Evolutionary conservation across 2,888 invertebrate species (phyloP).

Genomic region (Stenoptilia bipunctidactyla): DNA sequence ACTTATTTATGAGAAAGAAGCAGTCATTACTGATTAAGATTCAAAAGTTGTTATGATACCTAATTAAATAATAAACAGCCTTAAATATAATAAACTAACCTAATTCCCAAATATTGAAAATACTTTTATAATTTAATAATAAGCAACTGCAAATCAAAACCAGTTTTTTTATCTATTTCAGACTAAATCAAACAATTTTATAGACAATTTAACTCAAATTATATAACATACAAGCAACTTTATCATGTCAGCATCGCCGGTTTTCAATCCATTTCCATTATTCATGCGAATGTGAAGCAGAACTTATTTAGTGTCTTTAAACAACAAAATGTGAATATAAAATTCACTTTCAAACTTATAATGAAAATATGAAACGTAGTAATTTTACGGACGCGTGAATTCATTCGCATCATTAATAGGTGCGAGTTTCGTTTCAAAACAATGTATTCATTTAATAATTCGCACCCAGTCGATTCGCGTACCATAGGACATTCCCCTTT

Average conservation of each 20-base stretch:
- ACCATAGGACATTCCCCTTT: slow-evolving; percentile 23
- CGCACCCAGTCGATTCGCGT: slow-evolving; percentile 30
- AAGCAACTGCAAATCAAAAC: too few species aligned
- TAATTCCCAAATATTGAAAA: too few species aligned
- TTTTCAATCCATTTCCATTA: slow-evolving; percentile 45
- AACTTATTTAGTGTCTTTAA: neutral
- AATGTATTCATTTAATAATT: slow-evolving; percentile 23
- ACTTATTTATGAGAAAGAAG: too few species aligned
- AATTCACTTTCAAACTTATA: slow-evolving; percentile 48
- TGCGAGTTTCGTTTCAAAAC: slow-evolving; percentile 32
- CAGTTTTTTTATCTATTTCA: too few species aligned
- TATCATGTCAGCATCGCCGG: neutral
- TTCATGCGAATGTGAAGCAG: slow-evolving; percentile 22
- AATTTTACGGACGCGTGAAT: slow-evolving; percentile 59
- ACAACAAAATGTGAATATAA: slow-evolving; percentile 12
- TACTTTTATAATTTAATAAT: too few species aligned
- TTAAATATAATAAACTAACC: too few species aligned
- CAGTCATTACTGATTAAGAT: too few species aligned
- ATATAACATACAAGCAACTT: slow-evolving; percentile 21
- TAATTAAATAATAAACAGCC: too few species aligned
- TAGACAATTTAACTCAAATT: slow-evolving; percentile 46
- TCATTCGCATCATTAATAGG: slow-evolving; percentile 64
- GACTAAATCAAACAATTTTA: slow-evolving; percentile 42
- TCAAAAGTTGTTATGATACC: too few species aligned
- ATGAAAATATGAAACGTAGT: slow-evolving; percentile 58